Percentiles rank a stretch among this genome's conserved stretches.
phyloP scores from a whole-genome alignment of 1,140 invertebrate species.

The Spodoptera litura region DNA sequence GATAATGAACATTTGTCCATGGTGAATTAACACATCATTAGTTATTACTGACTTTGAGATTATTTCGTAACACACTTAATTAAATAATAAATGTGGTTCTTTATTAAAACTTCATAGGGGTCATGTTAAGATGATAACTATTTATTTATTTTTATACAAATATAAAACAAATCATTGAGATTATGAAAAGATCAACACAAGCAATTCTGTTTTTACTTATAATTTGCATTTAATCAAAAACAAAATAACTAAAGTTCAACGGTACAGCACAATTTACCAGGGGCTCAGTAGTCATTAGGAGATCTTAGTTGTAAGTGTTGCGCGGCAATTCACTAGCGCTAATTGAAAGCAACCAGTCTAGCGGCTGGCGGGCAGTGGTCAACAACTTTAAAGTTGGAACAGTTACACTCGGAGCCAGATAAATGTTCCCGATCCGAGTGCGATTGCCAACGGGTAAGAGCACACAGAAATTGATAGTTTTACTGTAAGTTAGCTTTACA shows the following conservation, averaged over 20 bases:
- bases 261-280: conserved; percentile 16
- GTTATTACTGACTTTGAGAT: not conserved
- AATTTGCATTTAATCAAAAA: too few relatives aligned
- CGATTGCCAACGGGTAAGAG: conserved; percentile 48
- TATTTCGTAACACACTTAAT: not conserved
- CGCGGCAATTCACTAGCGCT: conserved; percentile 51
- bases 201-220: too few relatives aligned
- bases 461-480: conserved; percentile 47
- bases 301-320: conserved; percentile 50
- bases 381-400: conserved; percentile 56
- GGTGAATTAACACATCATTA: not conserved
- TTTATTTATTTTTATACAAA: too few relatives aligned
- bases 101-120: not conserved
- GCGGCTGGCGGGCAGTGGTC: conserved; percentile 15
- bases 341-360: conserved; percentile 54
- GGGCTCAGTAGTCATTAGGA: conserved; percentile 50
- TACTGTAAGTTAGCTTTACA: conserved; percentile 20
- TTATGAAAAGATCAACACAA: too few relatives aligned
- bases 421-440: conserved; percentile 23
- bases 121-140: too few relatives aligned
- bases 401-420: conserved; percentile 33
- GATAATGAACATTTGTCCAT: too few relatives aligned
- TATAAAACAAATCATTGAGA: too few relatives aligned
- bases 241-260: not conserved
- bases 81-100: not conserved